These are phyloP conservation scores for Esox niger DNA, from an alignment of 2,113 vertebrate species.

Conservation along the genomic window DNA sequence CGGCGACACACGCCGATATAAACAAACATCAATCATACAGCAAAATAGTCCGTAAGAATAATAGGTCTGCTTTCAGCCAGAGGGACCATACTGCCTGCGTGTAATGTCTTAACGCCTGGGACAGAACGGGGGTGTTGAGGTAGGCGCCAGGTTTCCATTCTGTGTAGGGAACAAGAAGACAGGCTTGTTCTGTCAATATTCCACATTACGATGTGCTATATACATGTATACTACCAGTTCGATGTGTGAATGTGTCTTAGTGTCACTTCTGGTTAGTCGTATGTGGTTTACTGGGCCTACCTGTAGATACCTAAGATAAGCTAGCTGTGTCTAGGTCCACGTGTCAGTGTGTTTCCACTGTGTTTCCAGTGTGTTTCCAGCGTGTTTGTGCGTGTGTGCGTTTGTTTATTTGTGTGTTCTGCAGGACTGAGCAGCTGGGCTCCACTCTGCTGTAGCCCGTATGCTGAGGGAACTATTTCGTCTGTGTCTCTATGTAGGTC, in stretches of 20 bases:
- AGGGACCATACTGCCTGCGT: too few species aligned
- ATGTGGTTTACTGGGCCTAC: not conserved
- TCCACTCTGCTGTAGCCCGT: not conserved
- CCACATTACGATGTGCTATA: too few species aligned
- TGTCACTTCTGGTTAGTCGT: too few species aligned
- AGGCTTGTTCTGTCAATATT: too few species aligned
- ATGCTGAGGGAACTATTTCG: constrained; percentile 66
- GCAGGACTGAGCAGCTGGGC: not conserved
- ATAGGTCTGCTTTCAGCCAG: not conserved
- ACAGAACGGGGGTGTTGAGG: too few species aligned
- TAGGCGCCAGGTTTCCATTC: too few species aligned
- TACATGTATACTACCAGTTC: not conserved
- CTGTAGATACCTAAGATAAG: too few species aligned
- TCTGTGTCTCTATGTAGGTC: constrained; percentile 78
- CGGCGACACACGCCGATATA: not conserved
- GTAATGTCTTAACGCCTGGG: too few species aligned
- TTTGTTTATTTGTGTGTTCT: constrained; percentile 6
- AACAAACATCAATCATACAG: not conserved
- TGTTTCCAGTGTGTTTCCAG: not conserved
- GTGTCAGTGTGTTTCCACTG: not conserved
- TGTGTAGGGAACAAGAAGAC: too few species aligned
- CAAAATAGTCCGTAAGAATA: not conserved
- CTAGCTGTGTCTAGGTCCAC: not conserved
- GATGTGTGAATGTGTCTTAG: not conserved
- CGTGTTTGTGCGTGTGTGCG: not conserved